Percentiles rank a stretch among this genome's conserved stretches.
Evolutionary conservation across 2,797 vertebrate species (phyloP).

Genomic region (Notolabrus celidotus): DNA sequence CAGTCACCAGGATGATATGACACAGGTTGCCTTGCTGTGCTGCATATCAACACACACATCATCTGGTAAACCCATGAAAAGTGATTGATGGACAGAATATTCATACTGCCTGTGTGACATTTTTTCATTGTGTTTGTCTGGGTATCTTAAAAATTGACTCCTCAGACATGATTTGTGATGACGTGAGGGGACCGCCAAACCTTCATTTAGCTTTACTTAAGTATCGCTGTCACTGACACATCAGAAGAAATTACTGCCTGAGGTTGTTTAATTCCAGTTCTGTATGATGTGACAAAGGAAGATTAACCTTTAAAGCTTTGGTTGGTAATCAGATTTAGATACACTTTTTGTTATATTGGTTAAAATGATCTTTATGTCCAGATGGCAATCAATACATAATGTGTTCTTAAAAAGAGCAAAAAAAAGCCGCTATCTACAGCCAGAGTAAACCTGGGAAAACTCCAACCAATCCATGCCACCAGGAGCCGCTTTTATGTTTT

Average conservation of each 20-base stretch:
- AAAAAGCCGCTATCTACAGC: too few species aligned
- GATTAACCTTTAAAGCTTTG: neutral
- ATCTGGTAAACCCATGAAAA: constrained; percentile 50
- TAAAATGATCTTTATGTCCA: too few species aligned
- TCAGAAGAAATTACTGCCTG: neutral
- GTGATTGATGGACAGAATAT: constrained; percentile 39
- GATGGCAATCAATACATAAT: too few species aligned
- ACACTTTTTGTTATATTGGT: too few species aligned
- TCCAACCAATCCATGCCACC: too few species aligned
- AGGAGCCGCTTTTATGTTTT: too few species aligned
- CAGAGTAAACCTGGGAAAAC: too few species aligned
- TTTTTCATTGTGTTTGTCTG: constrained; percentile 33
- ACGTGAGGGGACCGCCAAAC: constrained; percentile 14
- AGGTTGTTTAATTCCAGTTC: neutral
- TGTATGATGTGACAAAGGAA: neutral
- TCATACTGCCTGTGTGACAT: constrained; percentile 29
- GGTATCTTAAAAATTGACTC: constrained; percentile 31
- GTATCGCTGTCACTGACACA: constrained; percentile 9
- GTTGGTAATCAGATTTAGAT: too few species aligned
- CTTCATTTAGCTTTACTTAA: constrained; percentile 32
- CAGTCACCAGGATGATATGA: constrained; percentile 56
- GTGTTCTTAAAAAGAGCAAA: too few species aligned
- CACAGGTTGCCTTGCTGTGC: constrained; percentile 39
- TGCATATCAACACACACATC: constrained; percentile 65
- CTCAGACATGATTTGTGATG: constrained; percentile 28